A percentile compares a stretch with the other conserved stretches of the same genome.
Evolutionary conservation across 2,113 vertebrate genomes (phyloP).

Genomic region (Erythrocebus patas): DNA sequence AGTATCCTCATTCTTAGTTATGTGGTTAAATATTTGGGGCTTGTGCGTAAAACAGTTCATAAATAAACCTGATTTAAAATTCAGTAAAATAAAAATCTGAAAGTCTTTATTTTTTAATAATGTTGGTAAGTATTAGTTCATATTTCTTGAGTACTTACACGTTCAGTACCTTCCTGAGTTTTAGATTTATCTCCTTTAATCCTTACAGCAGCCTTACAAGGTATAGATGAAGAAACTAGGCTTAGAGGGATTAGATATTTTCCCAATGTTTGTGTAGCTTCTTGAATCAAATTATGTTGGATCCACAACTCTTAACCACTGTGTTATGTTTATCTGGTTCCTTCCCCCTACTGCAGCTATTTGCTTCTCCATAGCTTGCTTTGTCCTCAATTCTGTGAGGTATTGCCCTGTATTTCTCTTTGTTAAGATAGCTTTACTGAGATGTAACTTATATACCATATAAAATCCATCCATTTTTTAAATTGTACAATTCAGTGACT

Average conservation of each 20-base stretch:
- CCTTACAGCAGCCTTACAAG: neutral
- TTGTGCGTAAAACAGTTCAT: neutral
- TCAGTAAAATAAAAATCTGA: slow-evolving; percentile 32
- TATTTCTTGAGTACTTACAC: neutral
- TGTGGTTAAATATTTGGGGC: slow-evolving; percentile 25
- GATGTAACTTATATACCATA: neutral
- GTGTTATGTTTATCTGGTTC: neutral
- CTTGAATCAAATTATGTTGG: neutral
- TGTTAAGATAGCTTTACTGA: neutral
- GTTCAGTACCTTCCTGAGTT: neutral
- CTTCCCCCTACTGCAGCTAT: neutral
- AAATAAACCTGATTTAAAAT: slow-evolving; percentile 24
- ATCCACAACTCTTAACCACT: neutral
- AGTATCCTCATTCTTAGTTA: neutral
- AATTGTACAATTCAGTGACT: neutral
- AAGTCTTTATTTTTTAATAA: neutral
- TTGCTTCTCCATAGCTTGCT: neutral
- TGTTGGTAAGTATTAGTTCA: neutral
- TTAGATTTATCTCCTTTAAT: neutral
- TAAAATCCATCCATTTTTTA: slow-evolving; percentile 49
- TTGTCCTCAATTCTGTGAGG: neutral
- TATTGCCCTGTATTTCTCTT: neutral
- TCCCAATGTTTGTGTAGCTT: neutral
- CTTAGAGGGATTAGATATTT: neutral
- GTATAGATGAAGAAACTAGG: neutral